Conservation (phyloP, 2,113 vertebrate species). For the Spermophilus dauricus region DNA sequence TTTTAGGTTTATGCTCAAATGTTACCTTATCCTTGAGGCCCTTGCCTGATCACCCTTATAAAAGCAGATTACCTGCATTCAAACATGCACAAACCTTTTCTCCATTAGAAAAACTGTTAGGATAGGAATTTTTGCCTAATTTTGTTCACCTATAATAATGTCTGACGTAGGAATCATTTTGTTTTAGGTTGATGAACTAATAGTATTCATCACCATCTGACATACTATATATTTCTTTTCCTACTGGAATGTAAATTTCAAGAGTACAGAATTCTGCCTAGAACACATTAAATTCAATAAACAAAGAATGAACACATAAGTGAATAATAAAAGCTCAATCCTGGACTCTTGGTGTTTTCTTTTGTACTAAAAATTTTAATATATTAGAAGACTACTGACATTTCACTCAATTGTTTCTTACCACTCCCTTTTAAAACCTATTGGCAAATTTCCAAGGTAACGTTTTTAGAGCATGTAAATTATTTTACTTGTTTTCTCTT, state of each 20-base stretch:
- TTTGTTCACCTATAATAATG: neutral
- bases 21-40: neutral
- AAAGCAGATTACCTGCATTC: neutral
- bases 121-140: neutral
- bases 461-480: neutral
- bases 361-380: neutral
- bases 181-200: neutral
- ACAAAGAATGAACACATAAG: neutral
- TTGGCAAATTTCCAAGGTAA: neutral
- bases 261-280: neutral
- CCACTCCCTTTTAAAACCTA: neutral
- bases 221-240: neutral
- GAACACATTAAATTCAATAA: neutral
- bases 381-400: neutral
- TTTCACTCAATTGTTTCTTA: conserved; percentile 38
- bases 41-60: neutral
- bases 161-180: neutral
- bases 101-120: neutral
- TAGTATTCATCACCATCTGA: neutral
- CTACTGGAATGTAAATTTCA: neutral
- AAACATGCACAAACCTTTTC: neutral
- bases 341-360: neutral
- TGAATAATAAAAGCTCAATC: neutral
- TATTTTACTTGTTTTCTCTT: neutral
- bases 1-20: neutral